Percentiles rank a stretch among this genome's conserved stretches.
phyloP scores from a whole-genome alignment of 2,888 invertebrate species.

The Campoletis raptor region DNA sequence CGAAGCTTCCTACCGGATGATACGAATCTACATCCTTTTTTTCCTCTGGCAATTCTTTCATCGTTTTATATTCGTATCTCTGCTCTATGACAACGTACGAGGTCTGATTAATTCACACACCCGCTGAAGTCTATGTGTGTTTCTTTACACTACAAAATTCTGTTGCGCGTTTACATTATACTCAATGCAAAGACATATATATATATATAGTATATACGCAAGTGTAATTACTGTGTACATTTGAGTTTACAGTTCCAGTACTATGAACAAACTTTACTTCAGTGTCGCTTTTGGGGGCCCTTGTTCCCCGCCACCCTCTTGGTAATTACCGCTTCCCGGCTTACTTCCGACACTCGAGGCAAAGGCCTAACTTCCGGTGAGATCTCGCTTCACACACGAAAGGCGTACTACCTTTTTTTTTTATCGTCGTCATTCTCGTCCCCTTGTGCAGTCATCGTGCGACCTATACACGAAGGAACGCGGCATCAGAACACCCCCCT shows the following conservation, averaged over 20 bases:
- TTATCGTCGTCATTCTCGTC: constrained; percentile 46
- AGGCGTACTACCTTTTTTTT: constrained; percentile 70
- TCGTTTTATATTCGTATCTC: constrained; percentile 56
- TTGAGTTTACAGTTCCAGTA: constrained; percentile 63
- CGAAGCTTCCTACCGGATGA: constrained; percentile 74
- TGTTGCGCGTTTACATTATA: constrained; percentile 63
- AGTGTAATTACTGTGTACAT: constrained; percentile 38
- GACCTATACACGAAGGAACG: constrained; percentile 82
- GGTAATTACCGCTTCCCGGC: constrained; percentile 81
- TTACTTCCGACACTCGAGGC: constrained; percentile 79
- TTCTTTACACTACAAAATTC: constrained; percentile 71
- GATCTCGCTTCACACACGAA: constrained; percentile 62
- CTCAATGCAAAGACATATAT: not conserved
- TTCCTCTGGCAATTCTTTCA: constrained; percentile 69
- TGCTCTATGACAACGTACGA: constrained; percentile 46
- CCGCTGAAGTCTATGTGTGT: constrained; percentile 36
- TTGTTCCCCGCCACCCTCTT: constrained; percentile 20
- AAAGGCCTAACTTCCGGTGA: constrained; percentile 80
- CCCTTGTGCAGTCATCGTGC: constrained; percentile 59
- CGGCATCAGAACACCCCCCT: constrained; percentile 75
- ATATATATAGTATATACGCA: constrained; percentile 26
- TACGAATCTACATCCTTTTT: constrained; percentile 71
- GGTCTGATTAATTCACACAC: constrained; percentile 58
- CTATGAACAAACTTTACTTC: constrained; percentile 62
- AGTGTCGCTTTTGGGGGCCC: constrained; percentile 50